phyloP scores from a whole-genome alignment of 64 coral and sea anemone genomes.

The Montipora cactus region DNA sequence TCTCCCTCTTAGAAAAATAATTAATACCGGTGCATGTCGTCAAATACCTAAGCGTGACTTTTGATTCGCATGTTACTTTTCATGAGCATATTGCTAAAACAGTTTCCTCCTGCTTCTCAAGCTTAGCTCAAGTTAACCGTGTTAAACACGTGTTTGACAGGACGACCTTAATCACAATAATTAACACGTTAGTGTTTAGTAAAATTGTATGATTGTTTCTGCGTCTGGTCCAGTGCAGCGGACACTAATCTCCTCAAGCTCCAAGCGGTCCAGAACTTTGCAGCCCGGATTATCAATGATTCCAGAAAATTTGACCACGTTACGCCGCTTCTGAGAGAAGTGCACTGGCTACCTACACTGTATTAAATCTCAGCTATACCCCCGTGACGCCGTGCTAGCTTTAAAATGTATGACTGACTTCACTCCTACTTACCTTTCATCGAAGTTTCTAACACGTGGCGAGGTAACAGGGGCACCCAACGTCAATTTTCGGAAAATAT shows the following conservation, averaged over 20 bases:
- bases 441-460: slow-evolving; percentile 53
- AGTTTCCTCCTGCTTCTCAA: too few relatives aligned
- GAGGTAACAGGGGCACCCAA: slow-evolving; percentile 31
- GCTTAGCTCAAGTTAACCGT: too few relatives aligned
- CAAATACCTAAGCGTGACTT: background rate
- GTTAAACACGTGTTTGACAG: too few relatives aligned
- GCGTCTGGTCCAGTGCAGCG: slow-evolving; percentile 1
- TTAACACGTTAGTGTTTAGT: background rate
- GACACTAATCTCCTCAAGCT: background rate
- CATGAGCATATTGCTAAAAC: too few relatives aligned
- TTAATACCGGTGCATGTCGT: background rate
- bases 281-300: background rate
- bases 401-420: slow-evolving; percentile 47
- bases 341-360: too few relatives aligned
- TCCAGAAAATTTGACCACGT: background rate
- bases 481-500: too few relatives aligned
- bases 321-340: background rate
- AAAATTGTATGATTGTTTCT: background rate
- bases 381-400: slow-evolving; percentile 29
- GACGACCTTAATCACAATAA: background rate
- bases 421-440: slow-evolving; percentile 51
- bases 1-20: slow-evolving; percentile 3
- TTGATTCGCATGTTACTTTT: background rate
- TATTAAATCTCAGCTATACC: too few relatives aligned
- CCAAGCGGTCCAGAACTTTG: background rate